Conservation (phyloP, 1,140 invertebrate species). For the Dryas iulia region DNA sequence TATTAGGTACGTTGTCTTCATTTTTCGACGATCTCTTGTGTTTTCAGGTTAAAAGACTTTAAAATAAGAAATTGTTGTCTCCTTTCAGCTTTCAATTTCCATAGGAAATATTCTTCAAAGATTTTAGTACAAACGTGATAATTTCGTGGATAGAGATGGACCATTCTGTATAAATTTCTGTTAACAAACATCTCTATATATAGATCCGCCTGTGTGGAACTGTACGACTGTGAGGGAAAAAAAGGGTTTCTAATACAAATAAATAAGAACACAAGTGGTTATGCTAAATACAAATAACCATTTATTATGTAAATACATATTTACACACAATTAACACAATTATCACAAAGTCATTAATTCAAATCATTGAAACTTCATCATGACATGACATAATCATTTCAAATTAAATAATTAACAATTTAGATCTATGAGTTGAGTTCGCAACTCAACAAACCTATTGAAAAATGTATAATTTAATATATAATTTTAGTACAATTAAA, state of each 20-base stretch:
- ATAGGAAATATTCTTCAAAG: too few species aligned
- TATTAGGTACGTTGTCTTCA: too few species aligned
- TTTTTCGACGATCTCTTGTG: too few species aligned
- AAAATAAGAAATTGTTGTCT: too few species aligned
- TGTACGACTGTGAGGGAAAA: too few species aligned
- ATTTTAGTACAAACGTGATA: too few species aligned
- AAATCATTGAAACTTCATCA: constrained; percentile 23
- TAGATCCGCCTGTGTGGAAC: too few species aligned
- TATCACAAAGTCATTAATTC: constrained; percentile 57
- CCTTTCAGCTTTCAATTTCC: too few species aligned
- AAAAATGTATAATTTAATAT: background rate
- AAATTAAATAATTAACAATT: background rate
- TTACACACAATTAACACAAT: constrained; percentile 62
- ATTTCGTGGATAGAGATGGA: too few species aligned
- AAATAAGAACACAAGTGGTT: constrained; percentile 33
- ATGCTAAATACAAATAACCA: constrained; percentile 63
- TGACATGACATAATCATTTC: background rate
- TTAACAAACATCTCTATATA: too few species aligned
- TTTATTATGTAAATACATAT: constrained; percentile 65
- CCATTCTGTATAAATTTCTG: too few species aligned
- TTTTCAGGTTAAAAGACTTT: too few species aligned
- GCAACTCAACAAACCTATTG: background rate
- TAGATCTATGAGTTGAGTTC: background rate
- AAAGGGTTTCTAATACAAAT: background rate
- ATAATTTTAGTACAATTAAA: background rate